phyloP scores from a whole-genome alignment of 2,888 invertebrate genomes.

The Tethea ocularis region DNA sequence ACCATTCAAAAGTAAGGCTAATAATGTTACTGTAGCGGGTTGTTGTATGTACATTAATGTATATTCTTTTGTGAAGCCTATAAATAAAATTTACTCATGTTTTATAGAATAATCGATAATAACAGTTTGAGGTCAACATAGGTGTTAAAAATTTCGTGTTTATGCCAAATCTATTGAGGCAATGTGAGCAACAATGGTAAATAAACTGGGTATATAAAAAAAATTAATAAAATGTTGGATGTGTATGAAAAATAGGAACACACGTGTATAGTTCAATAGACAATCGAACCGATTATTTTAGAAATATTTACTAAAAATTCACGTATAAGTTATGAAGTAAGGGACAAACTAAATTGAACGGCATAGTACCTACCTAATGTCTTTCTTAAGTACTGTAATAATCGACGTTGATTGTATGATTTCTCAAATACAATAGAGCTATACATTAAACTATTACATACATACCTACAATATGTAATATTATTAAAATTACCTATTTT shows the following conservation, averaged over 20 bases:
- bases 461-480: neutral
- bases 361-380: too few species aligned
- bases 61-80: neutral
- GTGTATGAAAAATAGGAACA: too few species aligned
- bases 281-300: too few species aligned
- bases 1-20: too few species aligned
- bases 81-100: neutral
- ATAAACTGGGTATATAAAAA: too few species aligned
- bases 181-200: neutral
- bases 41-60: too few species aligned
- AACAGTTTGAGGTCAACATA: neutral
- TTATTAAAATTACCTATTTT: too few species aligned
- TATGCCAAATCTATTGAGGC: neutral
- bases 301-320: too few species aligned
- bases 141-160: slow-evolving; percentile 6
- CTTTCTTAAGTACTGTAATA: neutral
- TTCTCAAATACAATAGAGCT: neutral
- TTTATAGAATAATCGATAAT: slow-evolving; percentile 5
- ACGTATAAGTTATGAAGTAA: too few species aligned
- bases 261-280: too few species aligned
- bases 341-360: neutral
- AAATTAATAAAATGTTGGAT: neutral
- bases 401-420: neutral
- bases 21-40: too few species aligned
- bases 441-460: neutral